A percentile compares a stretch with the other conserved stretches of the same genome.
phyloP scores from a whole-genome alignment of 1,140 invertebrate species.

The Drosophila nikananu region DNA sequence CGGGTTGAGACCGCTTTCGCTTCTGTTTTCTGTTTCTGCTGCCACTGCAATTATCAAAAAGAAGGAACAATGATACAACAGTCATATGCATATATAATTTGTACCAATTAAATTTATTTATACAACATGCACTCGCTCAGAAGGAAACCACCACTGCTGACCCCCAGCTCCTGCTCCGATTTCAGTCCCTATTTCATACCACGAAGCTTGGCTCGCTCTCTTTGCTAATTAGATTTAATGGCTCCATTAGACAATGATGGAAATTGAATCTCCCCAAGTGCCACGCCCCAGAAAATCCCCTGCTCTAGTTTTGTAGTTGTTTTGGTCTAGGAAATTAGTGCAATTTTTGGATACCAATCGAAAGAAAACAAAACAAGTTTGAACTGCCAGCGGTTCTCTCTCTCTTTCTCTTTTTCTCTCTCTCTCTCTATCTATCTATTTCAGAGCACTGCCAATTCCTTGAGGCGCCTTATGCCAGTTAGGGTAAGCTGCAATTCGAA shows the following conservation, averaged over 20 bases:
- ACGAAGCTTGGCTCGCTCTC: constrained; percentile 32
- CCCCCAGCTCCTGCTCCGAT: constrained; percentile 22
- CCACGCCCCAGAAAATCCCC: constrained; percentile 25
- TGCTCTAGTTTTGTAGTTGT: constrained; percentile 47
- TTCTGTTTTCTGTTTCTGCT: constrained; percentile 49
- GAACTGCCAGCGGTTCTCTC: constrained; percentile 68
- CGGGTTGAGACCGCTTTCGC: constrained; percentile 47
- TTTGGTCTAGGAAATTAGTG: constrained; percentile 51
- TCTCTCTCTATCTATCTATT: constrained; percentile 73
- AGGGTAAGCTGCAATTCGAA: constrained; percentile 81
- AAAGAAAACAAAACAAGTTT: constrained; percentile 66
- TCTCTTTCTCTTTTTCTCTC: constrained; percentile 61
- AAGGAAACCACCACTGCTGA: constrained; percentile 21
- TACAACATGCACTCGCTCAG: constrained; percentile 51
- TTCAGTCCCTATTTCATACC: constrained; percentile 43
- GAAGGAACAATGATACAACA: constrained; percentile 37
- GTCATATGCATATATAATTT: constrained; percentile 70
- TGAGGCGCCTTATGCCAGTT: constrained; percentile 82
- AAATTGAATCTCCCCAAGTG: constrained; percentile 52
- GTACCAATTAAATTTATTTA: constrained; percentile 76
- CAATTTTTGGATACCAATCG: constrained; percentile 66
- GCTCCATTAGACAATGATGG: constrained; percentile 52
- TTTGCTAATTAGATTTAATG: constrained; percentile 55
- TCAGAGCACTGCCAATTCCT: constrained; percentile 78
- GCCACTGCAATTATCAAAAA: constrained; percentile 69